Base-by-base conservation (phyloP, 2,797 vertebrate genomes). In the Ctenosaura bakeri region DNA sequence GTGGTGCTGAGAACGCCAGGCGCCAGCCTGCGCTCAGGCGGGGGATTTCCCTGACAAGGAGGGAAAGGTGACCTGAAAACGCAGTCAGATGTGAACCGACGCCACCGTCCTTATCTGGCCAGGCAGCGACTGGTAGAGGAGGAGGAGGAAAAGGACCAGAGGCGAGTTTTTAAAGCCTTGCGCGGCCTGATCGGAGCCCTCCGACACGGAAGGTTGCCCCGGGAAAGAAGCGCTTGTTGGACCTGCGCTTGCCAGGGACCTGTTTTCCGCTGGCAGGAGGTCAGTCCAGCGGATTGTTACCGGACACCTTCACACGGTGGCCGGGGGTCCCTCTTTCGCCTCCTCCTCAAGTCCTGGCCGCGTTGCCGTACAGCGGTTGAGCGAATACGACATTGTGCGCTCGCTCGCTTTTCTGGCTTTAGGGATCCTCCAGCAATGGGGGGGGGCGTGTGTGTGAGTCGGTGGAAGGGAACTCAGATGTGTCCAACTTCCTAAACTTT, bases 31-130 rank as follows among this genome's bases (percentile, higher is more conserved):
- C 10, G 5, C 80, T 35, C 1, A 20, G 18, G 38, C 29, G 26
- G 26, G 32, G 38, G 54, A 38, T 86, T 66, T 83, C 82, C 88
- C 35, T 38, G 83, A 14, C 46, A 12, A 20, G 78, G 77, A 56
- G 83, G 79, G 79, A 71, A 90, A 92, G 92, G 76, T 92, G 95
- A 87, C 90, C 77, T 93, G 88, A 66, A 96, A 97, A 97, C 96
- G 96, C 95, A 97, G 97, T 95, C 98, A 98, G 97, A 97, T 98
- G 98, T 98, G 97, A 96, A 96, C 94, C 92, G 96, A 97, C 85
- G 26, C 32, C 32, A 18, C 74, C 22, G 42, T 24, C 76, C 22
- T 77, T 46, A 7, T 38, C 76, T 50, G 76, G 42, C 42, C 76
- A 50, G 10, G 52, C 52, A 52, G 9, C 52, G 52, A 8, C 52